Evolutionary conservation across 2,113 vertebrate species (phyloP).

Genomic region (Scatophagus argus): DNA sequence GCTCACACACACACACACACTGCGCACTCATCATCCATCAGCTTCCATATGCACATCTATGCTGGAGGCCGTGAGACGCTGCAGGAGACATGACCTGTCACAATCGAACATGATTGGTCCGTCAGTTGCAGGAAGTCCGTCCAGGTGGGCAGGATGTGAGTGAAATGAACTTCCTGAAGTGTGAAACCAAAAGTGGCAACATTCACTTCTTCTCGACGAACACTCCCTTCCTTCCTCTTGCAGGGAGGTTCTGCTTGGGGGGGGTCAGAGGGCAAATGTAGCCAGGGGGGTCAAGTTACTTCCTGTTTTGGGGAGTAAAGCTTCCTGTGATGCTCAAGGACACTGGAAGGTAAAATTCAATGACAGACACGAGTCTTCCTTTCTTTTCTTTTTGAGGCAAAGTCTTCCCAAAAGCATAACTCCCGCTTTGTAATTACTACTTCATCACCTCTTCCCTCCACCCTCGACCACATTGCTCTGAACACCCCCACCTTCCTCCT

Average conservation of each 20-base stretch:
- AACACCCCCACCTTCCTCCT: background rate
- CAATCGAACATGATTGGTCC: slow-evolving; percentile 47
- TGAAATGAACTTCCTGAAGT: slow-evolving; percentile 53
- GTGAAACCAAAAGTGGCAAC: slow-evolving; percentile 34
- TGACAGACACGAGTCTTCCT: slow-evolving; percentile 19
- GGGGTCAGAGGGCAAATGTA: slow-evolving; percentile 42
- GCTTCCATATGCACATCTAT: slow-evolving; percentile 16
- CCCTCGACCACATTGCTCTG: slow-evolving; percentile 4
- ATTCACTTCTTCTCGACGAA: slow-evolving; percentile 25
- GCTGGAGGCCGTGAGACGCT: slow-evolving; percentile 46
- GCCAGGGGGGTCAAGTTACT: slow-evolving; percentile 41
- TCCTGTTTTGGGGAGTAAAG: slow-evolving; percentile 55
- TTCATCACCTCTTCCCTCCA: background rate
- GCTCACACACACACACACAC: slow-evolving; percentile 4
- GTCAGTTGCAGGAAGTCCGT: slow-evolving; percentile 53
- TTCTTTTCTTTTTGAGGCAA: background rate
- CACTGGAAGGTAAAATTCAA: background rate
- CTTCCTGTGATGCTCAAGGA: slow-evolving; percentile 13
- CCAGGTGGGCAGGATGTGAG: slow-evolving; percentile 75
- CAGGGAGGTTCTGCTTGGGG: background rate
- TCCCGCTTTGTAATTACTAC: background rate
- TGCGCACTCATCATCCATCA: slow-evolving; percentile 18
- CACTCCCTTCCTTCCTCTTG: slow-evolving; percentile 56
- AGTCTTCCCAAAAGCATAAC: background rate
- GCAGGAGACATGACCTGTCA: slow-evolving; percentile 66